Evolutionary conservation across 2,888 invertebrate species (phyloP).

Genomic region (Chironomus tentans): DNA sequence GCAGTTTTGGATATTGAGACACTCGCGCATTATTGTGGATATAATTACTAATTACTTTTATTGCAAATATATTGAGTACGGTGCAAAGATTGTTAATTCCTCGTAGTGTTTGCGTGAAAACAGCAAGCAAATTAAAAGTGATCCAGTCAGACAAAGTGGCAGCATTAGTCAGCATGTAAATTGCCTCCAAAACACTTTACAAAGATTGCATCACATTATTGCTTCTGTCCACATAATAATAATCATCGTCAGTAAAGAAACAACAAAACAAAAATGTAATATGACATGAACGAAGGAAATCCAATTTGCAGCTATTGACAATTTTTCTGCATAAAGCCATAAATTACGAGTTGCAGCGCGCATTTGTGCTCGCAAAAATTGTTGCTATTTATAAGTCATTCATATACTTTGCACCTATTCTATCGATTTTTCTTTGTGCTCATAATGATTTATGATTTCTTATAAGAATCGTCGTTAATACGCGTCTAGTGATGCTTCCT

Average conservation of each 20-base stretch:
- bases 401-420: neutral
- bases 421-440: neutral
- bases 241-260: neutral
- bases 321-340: neutral
- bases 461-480: neutral
- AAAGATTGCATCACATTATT: slow-evolving; percentile 18
- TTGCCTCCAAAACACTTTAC: neutral
- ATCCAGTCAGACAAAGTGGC: too few species aligned
- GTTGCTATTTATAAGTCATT: too few species aligned
- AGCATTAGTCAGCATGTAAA: neutral
- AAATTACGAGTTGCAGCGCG: neutral
- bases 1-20: too few species aligned
- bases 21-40: too few species aligned
- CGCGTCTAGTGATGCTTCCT: neutral
- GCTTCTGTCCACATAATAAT: neutral
- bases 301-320: neutral
- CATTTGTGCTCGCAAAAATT: neutral
- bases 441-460: neutral
- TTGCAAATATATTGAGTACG: too few species aligned
- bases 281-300: neutral
- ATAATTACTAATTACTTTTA: too few species aligned
- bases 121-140: too few species aligned
- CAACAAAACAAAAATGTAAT: neutral
- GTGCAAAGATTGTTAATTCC: too few species aligned
- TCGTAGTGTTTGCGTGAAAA: too few species aligned